Evolutionary conservation across 2,888 invertebrate genomes (phyloP), one percentile per base, ranked within the genome.

Genomic region (Oithona nana): DNA sequence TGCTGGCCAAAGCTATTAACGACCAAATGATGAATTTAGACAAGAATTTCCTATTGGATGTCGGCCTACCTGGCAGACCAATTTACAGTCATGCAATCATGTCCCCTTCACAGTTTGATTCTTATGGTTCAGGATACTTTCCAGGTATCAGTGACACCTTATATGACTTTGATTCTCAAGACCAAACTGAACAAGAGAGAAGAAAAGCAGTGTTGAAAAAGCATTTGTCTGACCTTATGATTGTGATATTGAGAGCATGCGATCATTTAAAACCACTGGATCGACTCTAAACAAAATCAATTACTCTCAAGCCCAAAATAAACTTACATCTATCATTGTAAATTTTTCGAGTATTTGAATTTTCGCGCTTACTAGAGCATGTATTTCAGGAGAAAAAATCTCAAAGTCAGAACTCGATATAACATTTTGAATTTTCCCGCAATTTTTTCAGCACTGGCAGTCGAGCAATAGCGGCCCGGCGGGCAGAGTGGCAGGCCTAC

Each of bases 21-120:
- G 59, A 59, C 24, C 59, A 59, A 39, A 48, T 59, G 16, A 59
- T 30, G 57, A 57, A 30, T 28, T 57, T 57, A n/a, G 31, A 57
- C 20, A 16, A 29, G 3, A 6, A n/a, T 24, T 57, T 57, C 57
- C 57, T 57, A 2, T n/a, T 57, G 31, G 13, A 28, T 1, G 31
- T 24, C 13, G 54, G 54, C 26, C 54, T 54, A 2, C 54, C 31
- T 16, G 20, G 20, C 13, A 31, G 59, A 49, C 13, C 22, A 20
- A 20, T 26, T 20, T 59, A 48, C 26, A 16, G 59, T 13, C 59
- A 59, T 48, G 59, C 59, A 20, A 59, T 59, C 59, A 59, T 59
- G 11, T 30, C 59, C 22, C 59, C 59, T 11, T 31, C 59, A 4
- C 11, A 59, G 26, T 49, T 24, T 39, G 59, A 59, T 26, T 20